A percentile compares a stretch with the other conserved stretches of the same genome.
These are phyloP conservation scores for Drosophila peninsularis DNA, from an alignment of 2,888 invertebrate genomes.

Conservation along the genomic window DNA sequence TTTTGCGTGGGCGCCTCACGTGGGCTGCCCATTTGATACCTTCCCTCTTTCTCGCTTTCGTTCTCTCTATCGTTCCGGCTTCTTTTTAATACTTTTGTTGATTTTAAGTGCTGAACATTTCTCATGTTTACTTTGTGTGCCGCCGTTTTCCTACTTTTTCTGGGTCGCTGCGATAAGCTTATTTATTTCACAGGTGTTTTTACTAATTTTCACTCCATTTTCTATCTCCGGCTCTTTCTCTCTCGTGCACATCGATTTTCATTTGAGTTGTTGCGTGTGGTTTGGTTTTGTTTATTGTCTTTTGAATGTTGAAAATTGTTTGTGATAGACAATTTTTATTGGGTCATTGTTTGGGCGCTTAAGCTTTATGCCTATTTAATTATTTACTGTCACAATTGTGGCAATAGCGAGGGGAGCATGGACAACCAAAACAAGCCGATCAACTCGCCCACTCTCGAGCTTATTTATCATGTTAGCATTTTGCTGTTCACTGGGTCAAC, in stretches of 20 bases:
- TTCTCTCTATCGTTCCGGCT: constrained; percentile 8
- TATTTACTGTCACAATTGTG: constrained; percentile 40
- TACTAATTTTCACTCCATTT: constrained; percentile 52
- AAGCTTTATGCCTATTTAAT: constrained; percentile 37
- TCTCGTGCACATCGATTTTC: constrained; percentile 26
- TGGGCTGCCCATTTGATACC: constrained; percentile 48
- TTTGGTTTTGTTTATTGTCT: constrained; percentile 28
- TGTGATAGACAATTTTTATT: constrained; percentile 42
- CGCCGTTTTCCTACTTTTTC: constrained; percentile 31
- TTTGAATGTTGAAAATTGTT: constrained; percentile 49
- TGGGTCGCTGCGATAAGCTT: constrained; percentile 66
- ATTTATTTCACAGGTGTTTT: constrained; percentile 72
- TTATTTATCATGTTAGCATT: constrained; percentile 24
- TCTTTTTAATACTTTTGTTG: constrained; percentile 15
- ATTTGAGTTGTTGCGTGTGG: constrained; percentile 22
- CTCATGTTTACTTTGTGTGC: constrained; percentile 40
- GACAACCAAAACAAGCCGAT: constrained; percentile 1
- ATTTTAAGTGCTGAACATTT: constrained; percentile 43
- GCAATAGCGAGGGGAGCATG: neutral
- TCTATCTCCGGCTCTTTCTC: constrained; percentile 3
- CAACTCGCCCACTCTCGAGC: constrained; percentile 33
- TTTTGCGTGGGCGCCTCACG: constrained; percentile 50
- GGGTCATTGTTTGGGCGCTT: constrained; percentile 40
- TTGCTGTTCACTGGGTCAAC: constrained; percentile 13
- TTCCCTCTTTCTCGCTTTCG: neutral